These are phyloP conservation scores for Carcinoscorpius rotundicauda DNA, from an alignment of 1,140 invertebrate species.

Conservation along the genomic window DNA sequence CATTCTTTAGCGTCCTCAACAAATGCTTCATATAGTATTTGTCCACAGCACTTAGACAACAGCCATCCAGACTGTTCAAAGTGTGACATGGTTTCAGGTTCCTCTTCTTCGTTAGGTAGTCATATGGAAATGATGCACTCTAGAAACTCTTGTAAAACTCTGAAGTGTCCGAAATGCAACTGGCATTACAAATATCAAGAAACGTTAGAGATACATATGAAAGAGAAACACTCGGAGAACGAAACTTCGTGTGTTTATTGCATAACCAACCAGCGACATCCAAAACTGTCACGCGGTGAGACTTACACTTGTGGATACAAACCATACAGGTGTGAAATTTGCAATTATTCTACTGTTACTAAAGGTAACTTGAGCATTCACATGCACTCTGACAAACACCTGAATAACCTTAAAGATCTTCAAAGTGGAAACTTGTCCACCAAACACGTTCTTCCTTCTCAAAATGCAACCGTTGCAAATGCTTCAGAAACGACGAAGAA, in stretches of 20 bases:
- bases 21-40: no score
- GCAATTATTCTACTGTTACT: constrained; percentile 99
- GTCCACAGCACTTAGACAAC: no score
- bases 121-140: constrained; percentile 72
- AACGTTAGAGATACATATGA: constrained; percentile 99
- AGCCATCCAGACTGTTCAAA: constrained; percentile 60
- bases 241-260: constrained; percentile 97
- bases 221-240: constrained; percentile 97
- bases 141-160: constrained; percentile 94
- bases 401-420: constrained; percentile 97
- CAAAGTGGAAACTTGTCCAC: constrained; percentile 52
- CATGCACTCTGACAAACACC: constrained; percentile 99
- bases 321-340: constrained; percentile 92
- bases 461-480: constrained; percentile 3
- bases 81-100: constrained; percentile 79
- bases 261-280: constrained; percentile 92
- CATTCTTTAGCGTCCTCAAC: no score
- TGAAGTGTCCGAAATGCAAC: constrained; percentile 99
- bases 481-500: not conserved
- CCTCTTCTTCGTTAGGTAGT: constrained; percentile 22
- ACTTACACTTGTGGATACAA: constrained; percentile 99
- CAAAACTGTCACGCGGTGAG: constrained; percentile 90
- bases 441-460: constrained; percentile 17
- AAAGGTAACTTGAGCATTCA: constrained; percentile 99
- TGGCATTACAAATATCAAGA: constrained; percentile 99